Evolutionary conservation across 2,888 invertebrate genomes (phyloP).

Genomic region (Agriopis leucophaearia): DNA sequence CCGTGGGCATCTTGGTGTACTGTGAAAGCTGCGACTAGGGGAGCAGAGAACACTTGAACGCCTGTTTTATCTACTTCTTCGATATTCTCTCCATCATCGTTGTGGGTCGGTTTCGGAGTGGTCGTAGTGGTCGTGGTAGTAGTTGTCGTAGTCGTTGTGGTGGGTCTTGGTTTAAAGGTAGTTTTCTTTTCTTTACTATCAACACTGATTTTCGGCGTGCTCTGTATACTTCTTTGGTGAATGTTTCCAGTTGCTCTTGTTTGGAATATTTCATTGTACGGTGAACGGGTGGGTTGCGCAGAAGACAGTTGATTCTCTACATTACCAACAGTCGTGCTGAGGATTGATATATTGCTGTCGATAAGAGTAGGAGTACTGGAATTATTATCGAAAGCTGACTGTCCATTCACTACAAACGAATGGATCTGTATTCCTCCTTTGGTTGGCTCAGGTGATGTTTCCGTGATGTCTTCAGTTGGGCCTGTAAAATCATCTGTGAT

Average conservation of each 20-base stretch:
- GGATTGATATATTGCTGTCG: conserved; percentile 76
- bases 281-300: conserved; percentile 71
- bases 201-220: conserved; percentile 57
- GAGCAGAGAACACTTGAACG: conserved; percentile 93
- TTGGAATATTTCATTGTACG: conserved; percentile 77
- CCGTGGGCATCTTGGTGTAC: conserved; percentile 94
- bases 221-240: conserved; percentile 77
- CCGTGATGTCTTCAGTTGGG: conserved; percentile 70
- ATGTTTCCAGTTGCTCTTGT: conserved; percentile 70
- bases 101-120: conserved; percentile 89
- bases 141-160: conserved; percentile 66
- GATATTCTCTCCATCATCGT: conserved; percentile 88
- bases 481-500: conserved; percentile 61
- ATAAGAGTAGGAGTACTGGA: conserved; percentile 67
- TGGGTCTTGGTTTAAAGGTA: conserved; percentile 54
- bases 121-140: conserved; percentile 86
- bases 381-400: conserved; percentile 71
- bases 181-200: conserved; percentile 57
- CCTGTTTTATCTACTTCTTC: conserved; percentile 89
- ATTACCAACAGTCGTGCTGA: conserved; percentile 78
- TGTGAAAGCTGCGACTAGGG: conserved; percentile 94
- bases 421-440: conserved; percentile 84
- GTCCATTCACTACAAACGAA: conserved; percentile 84
- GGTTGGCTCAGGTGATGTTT: conserved; percentile 53
- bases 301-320: conserved; percentile 79